phyloP scores from a whole-genome alignment of 2,888 invertebrate species.

The Andricus quercusramuli region DNA sequence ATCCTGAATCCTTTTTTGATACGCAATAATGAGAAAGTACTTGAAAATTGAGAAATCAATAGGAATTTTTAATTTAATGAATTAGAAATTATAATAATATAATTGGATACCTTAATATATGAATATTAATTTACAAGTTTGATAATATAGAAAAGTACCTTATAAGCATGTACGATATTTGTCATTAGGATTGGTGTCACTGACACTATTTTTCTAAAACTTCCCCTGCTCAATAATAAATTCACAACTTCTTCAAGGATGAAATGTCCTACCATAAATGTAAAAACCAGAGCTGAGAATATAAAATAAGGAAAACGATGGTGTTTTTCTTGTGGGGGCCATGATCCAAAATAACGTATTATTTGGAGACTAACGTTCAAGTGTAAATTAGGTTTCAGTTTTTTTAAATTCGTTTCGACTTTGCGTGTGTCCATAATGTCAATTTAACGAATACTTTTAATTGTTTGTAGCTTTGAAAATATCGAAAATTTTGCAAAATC shows the following conservation, averaged over 20 bases:
- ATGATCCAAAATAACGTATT: constrained; percentile 65
- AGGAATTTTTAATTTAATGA: no score
- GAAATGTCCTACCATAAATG: constrained; percentile 59
- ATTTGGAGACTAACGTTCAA: constrained; percentile 61
- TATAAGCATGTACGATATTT: constrained; percentile 61
- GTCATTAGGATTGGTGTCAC: constrained; percentile 65
- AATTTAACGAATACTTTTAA: no score
- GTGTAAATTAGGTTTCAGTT: constrained; percentile 61
- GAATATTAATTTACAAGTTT: no score
- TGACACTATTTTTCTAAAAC: constrained; percentile 58
- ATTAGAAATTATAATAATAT: no score
- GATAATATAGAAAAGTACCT: constrained; percentile 49
- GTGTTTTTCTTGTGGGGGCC: constrained; percentile 57
- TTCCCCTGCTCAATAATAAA: constrained; percentile 35
- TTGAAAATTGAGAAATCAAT: constrained; percentile 1
- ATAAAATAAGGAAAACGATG: constrained; percentile 55
- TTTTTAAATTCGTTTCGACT: no score
- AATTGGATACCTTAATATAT: no score
- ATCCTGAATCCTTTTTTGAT: constrained; percentile 56
- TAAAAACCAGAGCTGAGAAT: constrained; percentile 52
- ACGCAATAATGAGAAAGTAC: constrained; percentile 51
- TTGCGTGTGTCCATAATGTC: no score
- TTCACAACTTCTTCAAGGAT: constrained; percentile 59
- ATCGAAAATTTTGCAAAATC: no score
- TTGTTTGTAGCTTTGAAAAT: no score